A percentile compares a stretch with the other conserved stretches of the same genome.
phyloP scores from a whole-genome alignment of 1,140 invertebrate genomes.

The Sarcophaga peregrina region DNA sequence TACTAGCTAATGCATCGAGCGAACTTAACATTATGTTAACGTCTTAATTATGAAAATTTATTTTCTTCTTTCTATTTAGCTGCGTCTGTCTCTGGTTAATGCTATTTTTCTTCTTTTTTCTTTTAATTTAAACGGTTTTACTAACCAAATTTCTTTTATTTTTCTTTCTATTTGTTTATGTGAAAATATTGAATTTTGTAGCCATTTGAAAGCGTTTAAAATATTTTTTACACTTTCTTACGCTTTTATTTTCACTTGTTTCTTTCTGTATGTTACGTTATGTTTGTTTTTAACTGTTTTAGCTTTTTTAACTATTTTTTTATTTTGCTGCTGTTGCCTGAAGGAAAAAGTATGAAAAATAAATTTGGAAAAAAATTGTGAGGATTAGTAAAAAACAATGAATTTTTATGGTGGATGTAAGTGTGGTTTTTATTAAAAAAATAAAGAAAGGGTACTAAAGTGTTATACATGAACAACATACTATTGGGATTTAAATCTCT shows the following conservation, averaged over 20 bases:
- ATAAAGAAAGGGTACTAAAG: no score
- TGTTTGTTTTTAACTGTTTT: no score
- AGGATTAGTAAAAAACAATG: constrained; percentile 43
- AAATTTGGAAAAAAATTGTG: constrained; percentile 28
- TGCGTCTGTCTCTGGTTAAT: no score
- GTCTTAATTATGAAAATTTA: constrained; percentile 39
- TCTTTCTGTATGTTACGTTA: constrained; percentile 1
- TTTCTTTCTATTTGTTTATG: background rate
- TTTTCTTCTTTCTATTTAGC: constrained; percentile 30
- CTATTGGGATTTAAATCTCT: no score
- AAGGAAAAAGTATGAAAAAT: constrained; percentile 46
- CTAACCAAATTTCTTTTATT: background rate
- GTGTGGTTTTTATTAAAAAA: no score
- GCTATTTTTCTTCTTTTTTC: background rate
- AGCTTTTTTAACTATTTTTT: background rate
- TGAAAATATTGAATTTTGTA: background rate
- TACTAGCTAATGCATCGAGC: constrained; percentile 81
- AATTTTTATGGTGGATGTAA: constrained; percentile 6
- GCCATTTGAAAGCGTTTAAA: background rate
- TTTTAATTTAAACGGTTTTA: background rate
- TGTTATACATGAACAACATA: no score
- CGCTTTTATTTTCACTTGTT: background rate
- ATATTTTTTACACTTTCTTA: background rate
- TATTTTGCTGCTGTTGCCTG: constrained; percentile 42
- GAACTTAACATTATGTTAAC: constrained; percentile 76